Percentiles rank a stretch among this genome's conserved stretches.
phyloP scores from a whole-genome alignment of 2,113 vertebrate genomes.

The Lepus americanus region DNA sequence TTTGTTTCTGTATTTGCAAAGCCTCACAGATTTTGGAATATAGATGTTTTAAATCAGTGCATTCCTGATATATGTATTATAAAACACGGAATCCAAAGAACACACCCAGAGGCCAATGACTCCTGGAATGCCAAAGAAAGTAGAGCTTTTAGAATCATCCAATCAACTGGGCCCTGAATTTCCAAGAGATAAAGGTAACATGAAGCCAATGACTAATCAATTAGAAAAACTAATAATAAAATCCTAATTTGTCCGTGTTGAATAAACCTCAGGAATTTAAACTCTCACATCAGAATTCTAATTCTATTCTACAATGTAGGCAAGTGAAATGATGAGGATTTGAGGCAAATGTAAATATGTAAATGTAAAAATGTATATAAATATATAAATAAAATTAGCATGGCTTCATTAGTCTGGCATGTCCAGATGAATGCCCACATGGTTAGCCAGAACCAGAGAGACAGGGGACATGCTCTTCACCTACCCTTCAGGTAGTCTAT shows the following conservation, averaged over 20 bases:
- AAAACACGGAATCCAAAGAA: not conserved
- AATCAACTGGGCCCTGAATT: not conserved
- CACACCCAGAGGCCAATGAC: not conserved
- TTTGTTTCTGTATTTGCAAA: slow-evolving; percentile 40
- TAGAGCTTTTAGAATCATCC: not conserved
- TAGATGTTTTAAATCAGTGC: not conserved
- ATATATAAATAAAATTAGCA: too few species aligned
- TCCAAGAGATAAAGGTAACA: not conserved
- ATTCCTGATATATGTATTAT: not conserved
- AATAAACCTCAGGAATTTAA: not conserved
- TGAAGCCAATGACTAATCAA: not conserved
- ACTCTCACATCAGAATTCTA: not conserved
- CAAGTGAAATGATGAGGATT: not conserved
- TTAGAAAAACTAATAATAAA: not conserved
- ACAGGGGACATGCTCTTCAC: too few species aligned
- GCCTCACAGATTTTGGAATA: not conserved
- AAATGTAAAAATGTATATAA: too few species aligned
- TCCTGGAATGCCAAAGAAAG: not conserved
- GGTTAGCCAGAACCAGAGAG: too few species aligned
- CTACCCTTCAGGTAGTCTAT: too few species aligned
- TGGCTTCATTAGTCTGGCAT: too few species aligned
- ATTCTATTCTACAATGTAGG: not conserved
- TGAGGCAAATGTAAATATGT: not conserved
- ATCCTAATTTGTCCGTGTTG: not conserved
- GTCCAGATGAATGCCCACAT: too few species aligned